Evolutionary conservation across 1,140 invertebrate genomes (phyloP), one percentile per base, ranked within the genome.

Genomic region (Maniola jurtina): DNA sequence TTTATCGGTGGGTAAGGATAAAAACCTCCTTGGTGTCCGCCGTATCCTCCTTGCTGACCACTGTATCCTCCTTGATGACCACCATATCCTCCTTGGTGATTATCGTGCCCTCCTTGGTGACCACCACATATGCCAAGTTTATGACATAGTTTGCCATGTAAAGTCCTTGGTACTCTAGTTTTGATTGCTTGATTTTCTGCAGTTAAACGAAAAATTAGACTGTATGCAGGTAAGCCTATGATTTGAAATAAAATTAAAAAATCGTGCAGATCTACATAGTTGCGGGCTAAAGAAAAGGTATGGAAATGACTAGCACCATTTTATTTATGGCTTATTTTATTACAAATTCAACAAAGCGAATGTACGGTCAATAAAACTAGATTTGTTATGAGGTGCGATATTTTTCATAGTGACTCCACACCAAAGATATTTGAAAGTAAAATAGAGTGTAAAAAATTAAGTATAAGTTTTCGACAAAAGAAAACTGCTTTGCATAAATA

Each of bases 1-100:
- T 89, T 88, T 52, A 89, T 86, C 0, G 82, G 77, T 13, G 76
- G 82, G 35, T 84, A 77, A 4, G 71, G 77, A 15, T 60, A 16
- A 38, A 79, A 72, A 5, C 77, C 79, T 5, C 71, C 72, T 52
- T 71, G 66, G n/a, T 67, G 42, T 1, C 71, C 69, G 14, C 75
- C 72, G 16, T 75, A 71, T 7, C 77, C 73, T 5, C 70, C 71
- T 35, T 76, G 73, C 14, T 76, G 69, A 6, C 76, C 73, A 7
- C 63, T 64, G 40, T 78, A 73, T 4, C 77, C 79, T 13, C 70
- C 79, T 57, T 76, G 67, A n/a, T 68, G 35, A 13, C 14, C 35
- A 38, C 68, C 70, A 38, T 69, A 55, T 34, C 52, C 52, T 5
- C 72, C 71, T 25, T 76, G 75, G 34, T 76, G 70, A 6, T 77